A percentile compares a stretch with the other conserved stretches of the same genome.
Conservation (phyloP, 2,888 invertebrate species). For the Rhogogaster chlorosoma region DNA sequence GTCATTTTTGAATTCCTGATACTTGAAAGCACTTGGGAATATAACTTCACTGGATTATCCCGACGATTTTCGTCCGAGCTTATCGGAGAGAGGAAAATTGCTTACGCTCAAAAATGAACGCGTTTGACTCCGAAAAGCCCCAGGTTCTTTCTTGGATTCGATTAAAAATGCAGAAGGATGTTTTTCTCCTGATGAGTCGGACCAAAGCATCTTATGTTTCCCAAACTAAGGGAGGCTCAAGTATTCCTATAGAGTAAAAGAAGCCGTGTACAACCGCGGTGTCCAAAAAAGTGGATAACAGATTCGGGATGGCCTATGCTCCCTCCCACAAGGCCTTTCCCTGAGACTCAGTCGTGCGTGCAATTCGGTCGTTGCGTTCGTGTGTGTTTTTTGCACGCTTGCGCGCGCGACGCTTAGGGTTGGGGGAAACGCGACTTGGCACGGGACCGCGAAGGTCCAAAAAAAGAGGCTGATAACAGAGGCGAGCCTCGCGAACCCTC, state of each 20-base stretch:
- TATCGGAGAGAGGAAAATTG: not conserved
- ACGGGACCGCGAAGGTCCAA: not conserved
- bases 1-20: constrained; percentile 2
- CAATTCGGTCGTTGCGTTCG: not conserved
- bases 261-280: not conserved
- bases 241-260: constrained; percentile 26
- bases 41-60: not conserved
- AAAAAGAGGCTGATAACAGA: not conserved
- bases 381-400: not conserved
- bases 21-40: not conserved
- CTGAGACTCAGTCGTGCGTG: constrained; percentile 33
- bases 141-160: not conserved
- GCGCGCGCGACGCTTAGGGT: not conserved
- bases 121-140: not conserved
- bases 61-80: not conserved
- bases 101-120: not conserved
- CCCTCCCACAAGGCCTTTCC: not conserved
- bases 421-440: not conserved
- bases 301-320: constrained; percentile 29
- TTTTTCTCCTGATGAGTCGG: constrained; percentile 4
- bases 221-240: constrained; percentile 3
- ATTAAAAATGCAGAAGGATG: constrained; percentile 36
- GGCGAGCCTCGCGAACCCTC: not conserved
- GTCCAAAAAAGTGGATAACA: constrained; percentile 37
- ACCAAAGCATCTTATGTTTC: constrained; percentile 31